Evolutionary conservation across 2,888 invertebrate genomes (phyloP).

Genomic region (Lasioglossum zephyrum): DNA sequence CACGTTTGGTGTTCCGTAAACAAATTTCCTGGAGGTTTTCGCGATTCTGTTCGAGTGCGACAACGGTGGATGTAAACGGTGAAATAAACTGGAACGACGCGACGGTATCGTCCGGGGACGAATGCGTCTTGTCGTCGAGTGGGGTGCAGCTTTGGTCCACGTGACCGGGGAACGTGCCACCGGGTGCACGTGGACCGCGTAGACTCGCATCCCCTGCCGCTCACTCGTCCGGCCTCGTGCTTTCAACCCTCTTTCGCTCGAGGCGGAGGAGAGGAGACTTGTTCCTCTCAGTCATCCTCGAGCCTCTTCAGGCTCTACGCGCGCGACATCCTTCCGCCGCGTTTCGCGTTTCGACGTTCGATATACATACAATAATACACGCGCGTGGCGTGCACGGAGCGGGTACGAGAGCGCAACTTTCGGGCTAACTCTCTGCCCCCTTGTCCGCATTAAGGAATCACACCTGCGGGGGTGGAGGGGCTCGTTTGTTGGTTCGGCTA

Average conservation of each 20-base stretch:
- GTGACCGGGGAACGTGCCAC: conserved; percentile 83
- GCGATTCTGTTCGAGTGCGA: neutral
- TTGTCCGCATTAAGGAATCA: neutral
- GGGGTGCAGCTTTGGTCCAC: conserved; percentile 67
- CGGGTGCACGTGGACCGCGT: conserved; percentile 79
- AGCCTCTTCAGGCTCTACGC: conserved; percentile 68
- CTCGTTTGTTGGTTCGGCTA: neutral
- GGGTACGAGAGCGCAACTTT: neutral
- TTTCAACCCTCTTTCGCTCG: conserved; percentile 73
- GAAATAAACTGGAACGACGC: conserved; percentile 45
- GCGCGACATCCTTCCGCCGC: conserved; percentile 49
- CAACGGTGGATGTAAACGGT: neutral
- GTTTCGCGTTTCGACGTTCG: neutral
- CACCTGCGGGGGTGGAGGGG: neutral
- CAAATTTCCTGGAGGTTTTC: neutral
- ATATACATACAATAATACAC: neutral
- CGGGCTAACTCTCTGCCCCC: neutral
- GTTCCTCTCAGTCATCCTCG: conserved; percentile 73
- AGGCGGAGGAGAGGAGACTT: conserved; percentile 64
- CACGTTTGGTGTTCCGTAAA: too few species aligned
- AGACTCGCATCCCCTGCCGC: conserved; percentile 61
- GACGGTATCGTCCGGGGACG: neutral
- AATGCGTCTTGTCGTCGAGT: conserved; percentile 18
- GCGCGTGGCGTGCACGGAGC: neutral
- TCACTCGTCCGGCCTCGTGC: conserved; percentile 63